These are phyloP conservation scores for Gryllus longicercus DNA, from an alignment of 2,888 invertebrate species.

Conservation along the genomic window DNA sequence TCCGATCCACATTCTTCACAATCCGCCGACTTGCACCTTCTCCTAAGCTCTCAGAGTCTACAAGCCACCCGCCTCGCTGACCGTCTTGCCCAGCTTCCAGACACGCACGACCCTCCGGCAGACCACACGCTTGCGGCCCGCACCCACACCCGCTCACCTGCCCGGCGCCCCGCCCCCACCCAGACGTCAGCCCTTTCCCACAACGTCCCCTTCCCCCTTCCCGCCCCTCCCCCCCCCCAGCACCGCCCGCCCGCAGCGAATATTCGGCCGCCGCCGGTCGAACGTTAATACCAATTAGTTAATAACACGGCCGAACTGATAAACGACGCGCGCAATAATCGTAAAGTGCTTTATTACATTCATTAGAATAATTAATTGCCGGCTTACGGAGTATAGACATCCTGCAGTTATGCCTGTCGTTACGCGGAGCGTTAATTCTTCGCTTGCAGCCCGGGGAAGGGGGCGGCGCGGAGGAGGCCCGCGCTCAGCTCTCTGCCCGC, in stretches of 20 bases:
- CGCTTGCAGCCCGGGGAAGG: neutral
- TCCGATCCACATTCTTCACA: no score
- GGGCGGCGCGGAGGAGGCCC: neutral
- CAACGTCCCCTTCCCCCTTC: neutral
- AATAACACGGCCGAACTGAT: conserved; percentile 8
- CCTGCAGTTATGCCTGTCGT: neutral
- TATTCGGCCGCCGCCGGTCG: neutral
- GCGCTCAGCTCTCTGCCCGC: neutral
- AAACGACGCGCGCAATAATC: conserved; percentile 17
- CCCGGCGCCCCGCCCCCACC: neutral
- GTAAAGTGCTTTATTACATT: neutral
- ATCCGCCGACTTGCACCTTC: no score
- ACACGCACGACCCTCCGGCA: no score
- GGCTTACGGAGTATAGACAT: neutral
- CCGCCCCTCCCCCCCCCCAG: neutral
- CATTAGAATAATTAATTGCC: conserved; percentile 9
- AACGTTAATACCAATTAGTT: neutral
- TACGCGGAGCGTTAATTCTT: neutral
- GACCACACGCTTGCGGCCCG: no score
- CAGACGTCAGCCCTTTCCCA: neutral
- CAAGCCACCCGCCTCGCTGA: no score
- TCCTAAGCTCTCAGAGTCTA: no score
- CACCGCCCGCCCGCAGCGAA: no score
- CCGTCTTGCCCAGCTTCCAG: no score
- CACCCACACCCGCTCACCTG: no score